Conservation (phyloP, 2,797 vertebrate genomes). For the Emydoidea blandingii region DNA sequence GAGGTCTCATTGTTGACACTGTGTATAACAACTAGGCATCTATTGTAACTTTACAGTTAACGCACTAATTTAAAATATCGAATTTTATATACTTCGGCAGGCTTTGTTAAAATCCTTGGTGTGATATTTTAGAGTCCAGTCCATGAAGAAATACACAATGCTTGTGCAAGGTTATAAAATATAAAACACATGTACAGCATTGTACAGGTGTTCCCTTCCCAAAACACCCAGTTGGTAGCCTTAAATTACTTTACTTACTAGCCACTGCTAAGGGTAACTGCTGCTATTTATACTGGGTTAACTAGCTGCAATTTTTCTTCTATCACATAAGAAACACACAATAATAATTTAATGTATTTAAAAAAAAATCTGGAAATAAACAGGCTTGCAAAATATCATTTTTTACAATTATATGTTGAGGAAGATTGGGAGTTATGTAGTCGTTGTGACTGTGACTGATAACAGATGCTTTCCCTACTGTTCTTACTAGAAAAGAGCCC, state of each 20-base stretch:
- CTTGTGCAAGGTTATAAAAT: conserved; percentile 33
- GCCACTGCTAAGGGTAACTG: not conserved
- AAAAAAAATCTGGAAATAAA: not conserved
- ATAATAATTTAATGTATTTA: not conserved
- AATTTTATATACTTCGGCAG: conserved; percentile 3
- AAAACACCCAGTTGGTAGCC: not conserved
- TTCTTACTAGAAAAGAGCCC: conserved; percentile 11
- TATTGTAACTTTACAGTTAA: conserved; percentile 36
- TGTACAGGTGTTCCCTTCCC: conserved; percentile 32
- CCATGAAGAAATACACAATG: not conserved
- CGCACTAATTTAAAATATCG: not conserved
- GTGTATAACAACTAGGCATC: conserved; percentile 13
- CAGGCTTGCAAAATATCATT: conserved; percentile 1
- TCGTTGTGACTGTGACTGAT: conserved; percentile 25
- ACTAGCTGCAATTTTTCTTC: not conserved
- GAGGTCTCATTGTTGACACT: not conserved
- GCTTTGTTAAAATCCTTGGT: conserved; percentile 40
- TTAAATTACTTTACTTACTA: not conserved
- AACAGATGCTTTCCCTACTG: conserved; percentile 46
- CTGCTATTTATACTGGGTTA: not conserved
- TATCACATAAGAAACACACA: not conserved
- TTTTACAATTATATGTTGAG: conserved; percentile 5
- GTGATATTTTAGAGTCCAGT: not conserved
- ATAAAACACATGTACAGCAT: conserved; percentile 23
- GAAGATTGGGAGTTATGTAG: conserved; percentile 36